A percentile compares a stretch with the other conserved stretches of the same genome.
These are phyloP conservation scores for Bombus polaris DNA, from an alignment of 1,140 invertebrate species.

Conservation along the genomic window DNA sequence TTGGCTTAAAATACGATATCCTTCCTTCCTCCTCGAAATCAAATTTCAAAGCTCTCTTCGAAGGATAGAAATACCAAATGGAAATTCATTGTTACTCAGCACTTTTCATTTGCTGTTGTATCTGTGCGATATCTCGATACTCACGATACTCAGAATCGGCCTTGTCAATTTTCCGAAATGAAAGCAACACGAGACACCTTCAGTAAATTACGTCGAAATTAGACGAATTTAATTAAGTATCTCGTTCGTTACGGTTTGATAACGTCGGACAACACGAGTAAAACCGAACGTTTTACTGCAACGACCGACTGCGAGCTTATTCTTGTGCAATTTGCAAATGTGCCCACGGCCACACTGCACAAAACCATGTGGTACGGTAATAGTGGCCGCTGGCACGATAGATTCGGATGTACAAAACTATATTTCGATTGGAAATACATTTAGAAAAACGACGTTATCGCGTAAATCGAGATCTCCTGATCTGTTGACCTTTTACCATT, in stretches of 20 bases:
- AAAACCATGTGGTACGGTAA: conserved; percentile 5
- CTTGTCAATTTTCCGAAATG: not conserved
- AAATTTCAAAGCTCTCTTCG: too few relatives aligned
- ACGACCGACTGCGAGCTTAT: not conserved
- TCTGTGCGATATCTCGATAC: too few relatives aligned
- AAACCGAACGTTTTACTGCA: conserved; percentile 23
- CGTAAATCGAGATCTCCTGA: not conserved
- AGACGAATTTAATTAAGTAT: conserved; percentile 28
- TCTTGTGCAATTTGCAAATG: conserved; percentile 47
- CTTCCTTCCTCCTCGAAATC: too few relatives aligned
- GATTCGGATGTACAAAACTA: not conserved
- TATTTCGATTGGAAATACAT: conserved; percentile 38
- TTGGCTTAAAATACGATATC: too few relatives aligned
- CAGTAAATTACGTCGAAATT: not conserved
- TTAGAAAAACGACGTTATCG: not conserved
- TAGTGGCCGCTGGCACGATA: conserved; percentile 8
- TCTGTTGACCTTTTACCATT: not conserved
- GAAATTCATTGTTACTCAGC: too few relatives aligned
- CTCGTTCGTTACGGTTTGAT: not conserved
- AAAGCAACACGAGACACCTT: too few relatives aligned
- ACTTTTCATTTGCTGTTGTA: too few relatives aligned
- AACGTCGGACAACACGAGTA: not conserved
- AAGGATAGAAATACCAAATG: too few relatives aligned
- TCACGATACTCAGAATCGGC: not conserved
- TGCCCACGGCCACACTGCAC: not conserved